phyloP scores from a whole-genome alignment of 2,888 invertebrate species.

The Omphaloscelis lunosa region DNA sequence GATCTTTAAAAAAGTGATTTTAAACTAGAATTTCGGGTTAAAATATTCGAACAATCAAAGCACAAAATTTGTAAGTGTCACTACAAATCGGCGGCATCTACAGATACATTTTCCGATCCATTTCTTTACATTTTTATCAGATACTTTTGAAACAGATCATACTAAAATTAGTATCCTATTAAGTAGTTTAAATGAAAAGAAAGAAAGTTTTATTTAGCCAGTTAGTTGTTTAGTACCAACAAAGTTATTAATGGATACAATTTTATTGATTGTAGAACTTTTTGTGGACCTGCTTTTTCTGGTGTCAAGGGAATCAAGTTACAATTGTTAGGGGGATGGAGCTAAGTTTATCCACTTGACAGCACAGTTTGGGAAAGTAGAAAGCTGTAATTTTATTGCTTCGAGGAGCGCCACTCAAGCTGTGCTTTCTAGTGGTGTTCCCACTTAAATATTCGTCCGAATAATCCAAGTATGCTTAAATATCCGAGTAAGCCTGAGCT shows the following conservation, averaged over 20 bases:
- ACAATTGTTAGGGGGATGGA: not conserved
- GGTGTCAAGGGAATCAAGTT: not conserved
- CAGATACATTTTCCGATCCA: not conserved
- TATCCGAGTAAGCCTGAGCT: too few relatives aligned
- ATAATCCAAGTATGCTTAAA: not conserved
- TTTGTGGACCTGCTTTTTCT: not conserved
- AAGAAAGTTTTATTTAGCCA: conserved; percentile 15
- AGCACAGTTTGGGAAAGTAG: not conserved
- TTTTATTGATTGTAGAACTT: conserved; percentile 16
- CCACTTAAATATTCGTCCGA: not conserved
- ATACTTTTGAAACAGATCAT: not conserved
- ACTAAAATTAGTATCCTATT: not conserved
- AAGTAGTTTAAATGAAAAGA: too few relatives aligned
- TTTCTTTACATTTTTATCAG: not conserved
- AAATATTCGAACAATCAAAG: conserved; percentile 2
- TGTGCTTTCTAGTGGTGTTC: not conserved
- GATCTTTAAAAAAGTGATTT: not conserved
- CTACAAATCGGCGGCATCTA: not conserved
- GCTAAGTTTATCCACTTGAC: not conserved
- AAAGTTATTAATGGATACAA: conserved; percentile 2
- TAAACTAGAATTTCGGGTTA: not conserved
- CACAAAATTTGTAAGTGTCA: not conserved
- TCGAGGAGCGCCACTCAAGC: not conserved
- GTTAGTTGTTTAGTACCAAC: not conserved
- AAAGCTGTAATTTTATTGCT: not conserved